Base-by-base conservation (phyloP, 1,140 invertebrate species). In the Drosophila gunungcola region DNA sequence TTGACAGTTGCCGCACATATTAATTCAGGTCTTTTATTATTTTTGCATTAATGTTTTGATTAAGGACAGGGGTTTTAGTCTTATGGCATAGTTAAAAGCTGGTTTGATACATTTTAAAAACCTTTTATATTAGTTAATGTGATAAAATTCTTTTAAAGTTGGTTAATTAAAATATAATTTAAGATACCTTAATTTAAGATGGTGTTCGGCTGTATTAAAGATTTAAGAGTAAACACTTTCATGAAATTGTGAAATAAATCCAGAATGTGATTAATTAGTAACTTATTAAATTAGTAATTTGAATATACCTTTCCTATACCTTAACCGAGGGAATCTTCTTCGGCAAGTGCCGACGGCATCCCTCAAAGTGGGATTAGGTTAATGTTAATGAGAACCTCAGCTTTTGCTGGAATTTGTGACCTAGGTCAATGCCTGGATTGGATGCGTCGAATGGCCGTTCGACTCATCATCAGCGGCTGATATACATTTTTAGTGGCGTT, bases 401-500 rank as follows among this genome's bases (percentile, higher is more conserved):
- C 69, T 56, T 32, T 42, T 42, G 67, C 10, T 39, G 48, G 41
- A 29, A 46, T 79, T 58, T 56, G 61, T 84, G 77, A 80, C 82
- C 81, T 86, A 77, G 78, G 68, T 68, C 68, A 81, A 86, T 80
- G 73, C 42, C 49, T 46, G 69, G 68, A 52, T 64, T 46, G 69
- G 68, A 52, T 64, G 52, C 29, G 64, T 68, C 62, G 60, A 42
- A 56, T 38, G 51, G 6, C 10, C 43, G 16, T 21, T 21, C 16
- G 43, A 46, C 21, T 46, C 72, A 62, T 46, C 72, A 62, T 64
- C 49, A 64, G 25, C 49, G 54, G 60, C 7, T 74, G 72, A 42
- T 75, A 75, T 69, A 81, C 73, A 83, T 53, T 72, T 77, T 80
- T 57, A 58, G 61, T 78, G 72, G 34, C 49, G 49, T 70, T 73